A percentile compares a stretch with the other conserved stretches of the same genome.
Conservation (phyloP, 1,140 invertebrate genomes). For the Acromyrmex charruanus region DNA sequence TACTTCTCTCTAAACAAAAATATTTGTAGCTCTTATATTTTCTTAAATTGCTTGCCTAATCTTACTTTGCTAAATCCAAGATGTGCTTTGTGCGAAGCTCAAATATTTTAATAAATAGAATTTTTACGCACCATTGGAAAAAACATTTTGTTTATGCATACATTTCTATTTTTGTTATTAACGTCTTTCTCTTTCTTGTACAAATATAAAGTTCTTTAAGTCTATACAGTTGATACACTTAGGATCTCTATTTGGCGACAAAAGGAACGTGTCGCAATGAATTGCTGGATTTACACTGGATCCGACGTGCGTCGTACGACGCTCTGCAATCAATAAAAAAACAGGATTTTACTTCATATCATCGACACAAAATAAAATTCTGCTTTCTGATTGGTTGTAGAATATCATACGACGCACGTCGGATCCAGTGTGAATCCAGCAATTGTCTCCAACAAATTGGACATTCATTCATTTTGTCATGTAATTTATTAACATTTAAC, state of each 20-base stretch:
- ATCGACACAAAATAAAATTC: too few species aligned
- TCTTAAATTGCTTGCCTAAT: neutral
- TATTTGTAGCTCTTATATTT: neutral
- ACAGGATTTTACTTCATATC: too few species aligned
- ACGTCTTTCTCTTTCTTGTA: constrained; percentile 12
- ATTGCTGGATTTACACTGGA: too few species aligned
- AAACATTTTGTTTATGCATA: neutral
- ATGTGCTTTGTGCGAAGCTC: neutral
- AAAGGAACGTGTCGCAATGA: neutral
- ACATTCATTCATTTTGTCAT: constrained; percentile 3
- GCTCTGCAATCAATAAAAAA: too few species aligned
- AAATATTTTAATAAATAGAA: constrained; percentile 19
- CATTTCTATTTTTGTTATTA: neutral
- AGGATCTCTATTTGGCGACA: neutral
- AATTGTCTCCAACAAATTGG: neutral
- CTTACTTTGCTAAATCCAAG: neutral
- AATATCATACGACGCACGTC: too few species aligned
- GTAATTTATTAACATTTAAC: constrained; percentile 4
- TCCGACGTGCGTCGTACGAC: too few species aligned
- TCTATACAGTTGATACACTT: constrained; percentile 24
- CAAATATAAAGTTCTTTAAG: constrained; percentile 9
- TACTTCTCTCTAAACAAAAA: neutral
- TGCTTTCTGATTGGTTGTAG: too few species aligned
- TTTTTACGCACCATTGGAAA: neutral
- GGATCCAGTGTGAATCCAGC: too few species aligned